phyloP scores from a whole-genome alignment of 2,113 vertebrate genomes.

The Phylloscopus trochilus region DNA sequence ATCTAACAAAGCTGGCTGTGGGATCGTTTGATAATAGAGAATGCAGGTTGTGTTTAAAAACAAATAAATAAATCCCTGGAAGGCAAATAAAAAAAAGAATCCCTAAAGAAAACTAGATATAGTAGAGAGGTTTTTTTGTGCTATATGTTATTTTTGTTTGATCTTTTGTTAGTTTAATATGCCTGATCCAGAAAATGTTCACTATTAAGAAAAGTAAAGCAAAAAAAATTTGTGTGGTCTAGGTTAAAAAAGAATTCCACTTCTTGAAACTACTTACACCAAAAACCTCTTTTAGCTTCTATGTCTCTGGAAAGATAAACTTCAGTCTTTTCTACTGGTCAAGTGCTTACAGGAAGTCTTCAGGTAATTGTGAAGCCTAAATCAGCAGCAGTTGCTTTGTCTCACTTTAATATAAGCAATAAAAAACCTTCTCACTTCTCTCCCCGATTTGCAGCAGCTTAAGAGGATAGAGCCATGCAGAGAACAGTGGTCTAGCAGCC shows the following conservation, averaged over 20 bases:
- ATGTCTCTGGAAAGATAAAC: background rate
- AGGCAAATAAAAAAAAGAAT: background rate
- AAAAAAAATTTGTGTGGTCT: background rate
- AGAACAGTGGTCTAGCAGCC: too few relatives aligned
- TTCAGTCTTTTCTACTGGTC: background rate
- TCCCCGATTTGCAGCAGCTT: fast-evolving
- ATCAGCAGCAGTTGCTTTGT: background rate
- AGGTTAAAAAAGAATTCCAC: background rate
- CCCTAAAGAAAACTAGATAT: background rate
- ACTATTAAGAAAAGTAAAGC: background rate
- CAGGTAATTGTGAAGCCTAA: background rate
- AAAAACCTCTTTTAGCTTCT: background rate
- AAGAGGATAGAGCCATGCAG: background rate
- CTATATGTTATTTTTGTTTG: fast-evolving
- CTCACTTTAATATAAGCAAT: background rate
- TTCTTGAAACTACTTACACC: background rate
- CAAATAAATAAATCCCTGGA: background rate
- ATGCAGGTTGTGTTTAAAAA: background rate
- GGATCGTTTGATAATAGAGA: background rate
- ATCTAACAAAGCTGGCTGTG: background rate
- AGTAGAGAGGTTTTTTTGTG: background rate
- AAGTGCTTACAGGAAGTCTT: background rate
- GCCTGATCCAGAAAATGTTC: background rate
- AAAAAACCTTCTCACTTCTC: background rate
- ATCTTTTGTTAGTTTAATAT: background rate